Conservation (phyloP, 1,140 invertebrate species). For the Antheraea pernyi region DNA sequence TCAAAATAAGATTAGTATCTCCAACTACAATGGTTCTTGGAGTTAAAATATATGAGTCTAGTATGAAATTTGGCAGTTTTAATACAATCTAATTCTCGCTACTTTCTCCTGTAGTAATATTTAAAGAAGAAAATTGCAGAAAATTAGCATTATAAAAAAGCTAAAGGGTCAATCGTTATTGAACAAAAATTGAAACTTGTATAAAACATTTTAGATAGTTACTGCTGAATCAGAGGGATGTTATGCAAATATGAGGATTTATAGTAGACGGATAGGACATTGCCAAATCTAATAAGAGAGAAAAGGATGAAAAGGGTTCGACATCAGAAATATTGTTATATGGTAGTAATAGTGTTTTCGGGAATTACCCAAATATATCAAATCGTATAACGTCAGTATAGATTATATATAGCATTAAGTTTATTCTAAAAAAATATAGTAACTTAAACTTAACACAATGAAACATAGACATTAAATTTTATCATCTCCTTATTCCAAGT, state of each 20-base stretch:
- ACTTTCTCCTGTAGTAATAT: too few relatives aligned
- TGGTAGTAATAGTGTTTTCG: neutral
- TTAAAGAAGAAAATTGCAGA: too few relatives aligned
- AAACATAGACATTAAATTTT: too few relatives aligned
- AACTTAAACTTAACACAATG: too few relatives aligned
- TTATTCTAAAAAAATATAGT: neutral
- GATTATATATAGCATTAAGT: neutral
- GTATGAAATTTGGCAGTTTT: too few relatives aligned
- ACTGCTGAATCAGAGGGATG: neutral
- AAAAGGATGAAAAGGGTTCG: constrained; percentile 2
- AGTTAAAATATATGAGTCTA: too few relatives aligned
- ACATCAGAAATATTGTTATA: neutral
- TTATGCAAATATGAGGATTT: constrained; percentile 3
- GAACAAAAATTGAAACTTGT: too few relatives aligned
- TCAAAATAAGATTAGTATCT: too few relatives aligned
- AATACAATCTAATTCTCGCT: too few relatives aligned
- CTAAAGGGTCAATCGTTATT: neutral
- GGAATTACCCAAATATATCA: neutral
- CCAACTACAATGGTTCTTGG: too few relatives aligned
- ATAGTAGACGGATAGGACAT: neutral
- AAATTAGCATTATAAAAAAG: neutral
- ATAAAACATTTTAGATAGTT: neutral
- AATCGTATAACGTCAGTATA: neutral
- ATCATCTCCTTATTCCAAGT: too few relatives aligned
- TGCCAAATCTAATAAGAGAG: neutral